phyloP scores from a whole-genome alignment of 2,113 vertebrate genomes.

The Callospermophilus lateralis region DNA sequence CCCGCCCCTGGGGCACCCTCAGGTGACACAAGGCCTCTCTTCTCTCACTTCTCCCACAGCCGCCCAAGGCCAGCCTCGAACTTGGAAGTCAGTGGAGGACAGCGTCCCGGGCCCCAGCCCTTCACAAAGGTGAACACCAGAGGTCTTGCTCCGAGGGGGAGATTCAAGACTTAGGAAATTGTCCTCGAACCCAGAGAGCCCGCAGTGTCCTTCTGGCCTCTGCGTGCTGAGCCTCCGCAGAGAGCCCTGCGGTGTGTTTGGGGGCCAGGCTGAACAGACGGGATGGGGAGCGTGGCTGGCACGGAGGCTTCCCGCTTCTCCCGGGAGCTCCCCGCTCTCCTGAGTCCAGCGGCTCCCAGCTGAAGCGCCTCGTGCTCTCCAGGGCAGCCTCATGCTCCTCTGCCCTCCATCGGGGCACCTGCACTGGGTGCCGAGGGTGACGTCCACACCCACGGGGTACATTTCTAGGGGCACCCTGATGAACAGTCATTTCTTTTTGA shows the following conservation, averaged over 20 bases:
- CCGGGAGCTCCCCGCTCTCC: background rate
- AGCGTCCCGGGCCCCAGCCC: background rate
- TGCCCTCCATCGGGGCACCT: rapidly evolving
- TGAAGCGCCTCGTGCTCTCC: background rate
- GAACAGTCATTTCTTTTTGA: background rate
- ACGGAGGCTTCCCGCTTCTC: background rate
- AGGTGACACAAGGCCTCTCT: too few relatives aligned
- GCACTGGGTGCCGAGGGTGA: background rate
- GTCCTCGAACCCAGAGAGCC: background rate
- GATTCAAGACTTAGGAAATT: background rate
- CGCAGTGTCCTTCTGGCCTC: background rate
- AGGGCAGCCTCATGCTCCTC: background rate
- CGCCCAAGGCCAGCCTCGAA: background rate
- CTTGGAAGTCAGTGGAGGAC: background rate
- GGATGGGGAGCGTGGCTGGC: too few relatives aligned
- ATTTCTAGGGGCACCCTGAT: background rate
- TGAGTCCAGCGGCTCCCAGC: background rate
- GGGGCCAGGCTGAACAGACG: too few relatives aligned
- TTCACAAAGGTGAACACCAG: background rate
- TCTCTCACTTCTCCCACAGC: background rate
- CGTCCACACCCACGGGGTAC: too few relatives aligned
- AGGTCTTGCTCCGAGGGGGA: background rate
- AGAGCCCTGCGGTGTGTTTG: background rate
- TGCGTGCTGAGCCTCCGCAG: background rate
- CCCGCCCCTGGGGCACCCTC: too few relatives aligned